Evolutionary conservation across 1,140 invertebrate species (phyloP).

Genomic region (Phthorimaea operculella): DNA sequence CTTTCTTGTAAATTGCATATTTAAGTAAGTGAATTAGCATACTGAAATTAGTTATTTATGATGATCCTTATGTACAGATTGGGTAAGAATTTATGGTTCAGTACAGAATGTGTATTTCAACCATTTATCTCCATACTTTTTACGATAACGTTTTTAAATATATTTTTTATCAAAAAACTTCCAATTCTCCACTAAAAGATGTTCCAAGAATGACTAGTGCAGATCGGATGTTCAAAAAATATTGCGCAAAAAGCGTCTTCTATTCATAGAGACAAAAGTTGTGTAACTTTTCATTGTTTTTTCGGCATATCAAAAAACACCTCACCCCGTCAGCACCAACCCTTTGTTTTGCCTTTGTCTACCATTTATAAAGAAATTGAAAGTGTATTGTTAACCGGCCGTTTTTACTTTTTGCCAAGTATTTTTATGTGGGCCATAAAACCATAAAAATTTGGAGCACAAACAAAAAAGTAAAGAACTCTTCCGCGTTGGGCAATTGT

Average conservation of each 20-base stretch:
- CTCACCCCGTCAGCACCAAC: conserved; percentile 31
- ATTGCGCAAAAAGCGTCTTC: conserved; percentile 24
- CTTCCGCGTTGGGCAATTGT: conserved; percentile 57
- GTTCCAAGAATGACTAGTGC: conserved; percentile 23
- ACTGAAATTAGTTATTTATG: no score
- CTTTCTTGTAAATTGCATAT: no score
- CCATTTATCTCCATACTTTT: no score
- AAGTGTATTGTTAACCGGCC: conserved; percentile 53
- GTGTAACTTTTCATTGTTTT: conserved; percentile 41
- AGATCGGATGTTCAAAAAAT: conserved; percentile 8
- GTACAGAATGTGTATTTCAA: no score
- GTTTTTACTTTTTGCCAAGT: conserved; percentile 43
- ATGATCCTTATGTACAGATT: no score
- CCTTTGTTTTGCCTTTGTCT: conserved; percentile 37
- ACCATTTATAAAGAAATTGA: conserved; percentile 63
- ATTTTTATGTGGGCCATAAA: conserved; percentile 46
- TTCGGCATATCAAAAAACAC: conserved; percentile 57
- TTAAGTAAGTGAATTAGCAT: no score
- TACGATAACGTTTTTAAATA: no score
- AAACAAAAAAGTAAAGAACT: conserved; percentile 55
- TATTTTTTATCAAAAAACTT: no score
- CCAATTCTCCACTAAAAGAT: conserved; percentile 14
- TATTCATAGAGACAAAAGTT: conserved; percentile 46
- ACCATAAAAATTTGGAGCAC: conserved; percentile 60
- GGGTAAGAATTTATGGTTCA: no score